Evolutionary conservation across 2,888 invertebrate genomes (phyloP).

Genomic region (Druceiella hillmani): DNA sequence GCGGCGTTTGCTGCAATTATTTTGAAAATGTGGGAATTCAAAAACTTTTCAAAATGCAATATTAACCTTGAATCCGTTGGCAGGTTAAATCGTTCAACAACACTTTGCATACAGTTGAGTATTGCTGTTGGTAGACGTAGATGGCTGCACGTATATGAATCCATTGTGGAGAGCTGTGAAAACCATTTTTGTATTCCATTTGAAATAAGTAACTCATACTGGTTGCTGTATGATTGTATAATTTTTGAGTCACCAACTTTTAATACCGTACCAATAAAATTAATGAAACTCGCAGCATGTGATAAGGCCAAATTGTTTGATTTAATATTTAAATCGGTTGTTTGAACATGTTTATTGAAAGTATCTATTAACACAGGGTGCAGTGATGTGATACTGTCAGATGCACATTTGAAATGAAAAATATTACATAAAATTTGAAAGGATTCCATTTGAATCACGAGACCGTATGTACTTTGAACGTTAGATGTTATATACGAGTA

Average conservation of each 20-base stretch:
- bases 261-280: constrained; percentile 37
- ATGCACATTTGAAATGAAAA: constrained; percentile 46
- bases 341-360: constrained; percentile 54
- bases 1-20: too few relatives aligned
- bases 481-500: constrained; percentile 51
- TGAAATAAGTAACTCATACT: too few relatives aligned
- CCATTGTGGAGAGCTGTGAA: constrained; percentile 36
- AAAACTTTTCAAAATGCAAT: too few relatives aligned
- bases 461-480: constrained; percentile 45
- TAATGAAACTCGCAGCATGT: constrained; percentile 53
- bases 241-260: not conserved
- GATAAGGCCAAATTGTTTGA: constrained; percentile 50
- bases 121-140: too few relatives aligned
- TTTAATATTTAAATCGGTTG: constrained; percentile 44
- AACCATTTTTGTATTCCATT: constrained; percentile 48
- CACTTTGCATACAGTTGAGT: too few relatives aligned
- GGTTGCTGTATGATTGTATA: not conserved
- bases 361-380: constrained; percentile 52
- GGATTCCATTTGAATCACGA: constrained; percentile 59
- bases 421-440: constrained; percentile 54
- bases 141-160: constrained; percentile 43
- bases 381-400: constrained; percentile 42
- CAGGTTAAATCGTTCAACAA: too few relatives aligned
- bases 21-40: too few relatives aligned
- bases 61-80: too few relatives aligned